phyloP scores from a whole-genome alignment of 1,140 invertebrate genomes.

The Drosophila malerkotliana region DNA sequence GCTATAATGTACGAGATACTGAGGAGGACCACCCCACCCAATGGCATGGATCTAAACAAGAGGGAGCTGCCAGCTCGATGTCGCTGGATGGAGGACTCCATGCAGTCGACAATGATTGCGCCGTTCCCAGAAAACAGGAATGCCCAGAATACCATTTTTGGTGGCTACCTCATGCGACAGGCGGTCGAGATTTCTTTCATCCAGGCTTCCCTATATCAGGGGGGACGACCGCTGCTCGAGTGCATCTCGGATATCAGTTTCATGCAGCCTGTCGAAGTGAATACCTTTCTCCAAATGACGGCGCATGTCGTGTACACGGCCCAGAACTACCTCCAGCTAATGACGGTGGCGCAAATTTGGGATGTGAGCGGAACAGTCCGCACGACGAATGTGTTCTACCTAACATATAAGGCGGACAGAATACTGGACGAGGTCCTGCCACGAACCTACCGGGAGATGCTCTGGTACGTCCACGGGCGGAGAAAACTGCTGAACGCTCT shows the following conservation, averaged over 20 bases:
- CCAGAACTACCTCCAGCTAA: conserved; percentile 87
- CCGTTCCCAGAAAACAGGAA: conserved; percentile 85
- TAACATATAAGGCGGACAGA: conserved; percentile 87
- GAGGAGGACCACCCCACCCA: conserved; percentile 85
- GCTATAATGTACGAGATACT: conserved; percentile 88
- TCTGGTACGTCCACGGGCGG: conserved; percentile 90
- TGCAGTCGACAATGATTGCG: conserved; percentile 57
- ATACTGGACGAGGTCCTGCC: conserved; percentile 87
- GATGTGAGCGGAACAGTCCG: conserved; percentile 85
- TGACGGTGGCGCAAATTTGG: conserved; percentile 88
- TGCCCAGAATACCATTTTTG: conserved; percentile 92
- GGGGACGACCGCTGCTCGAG: conserved; percentile 85
- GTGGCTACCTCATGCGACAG: conserved; percentile 92
- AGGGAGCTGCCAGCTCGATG: conserved; percentile 85
- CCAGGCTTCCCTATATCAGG: conserved; percentile 86
- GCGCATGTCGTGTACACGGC: conserved; percentile 89
- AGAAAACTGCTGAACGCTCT: conserved; percentile 85
- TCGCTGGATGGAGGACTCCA: conserved; percentile 87
- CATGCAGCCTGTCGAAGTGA: conserved; percentile 88
- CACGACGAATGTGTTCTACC: conserved; percentile 91
- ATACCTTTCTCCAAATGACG: conserved; percentile 88
- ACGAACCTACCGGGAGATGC: conserved; percentile 89
- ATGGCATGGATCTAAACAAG: conserved; percentile 84
- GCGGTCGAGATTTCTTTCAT: conserved; percentile 90
- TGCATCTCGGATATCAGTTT: conserved; percentile 91